phyloP scores from a whole-genome alignment of 2,113 vertebrate genomes.

The Amazona guildingii region DNA sequence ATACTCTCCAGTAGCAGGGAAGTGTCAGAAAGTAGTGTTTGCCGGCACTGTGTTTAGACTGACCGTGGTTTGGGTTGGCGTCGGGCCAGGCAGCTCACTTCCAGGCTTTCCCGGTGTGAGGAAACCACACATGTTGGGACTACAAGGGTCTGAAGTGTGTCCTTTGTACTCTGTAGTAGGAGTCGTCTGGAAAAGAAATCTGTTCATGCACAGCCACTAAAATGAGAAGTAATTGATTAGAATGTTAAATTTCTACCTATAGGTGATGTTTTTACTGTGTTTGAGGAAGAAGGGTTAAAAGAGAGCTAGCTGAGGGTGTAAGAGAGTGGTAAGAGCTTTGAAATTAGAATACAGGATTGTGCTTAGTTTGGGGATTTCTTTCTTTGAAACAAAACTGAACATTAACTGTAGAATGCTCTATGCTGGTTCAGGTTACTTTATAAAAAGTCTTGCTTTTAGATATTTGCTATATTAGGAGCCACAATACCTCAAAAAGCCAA shows the following conservation, averaged over 20 bases:
- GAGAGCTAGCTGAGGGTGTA: neutral
- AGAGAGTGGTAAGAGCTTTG: neutral
- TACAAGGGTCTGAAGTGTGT: conserved; percentile 58
- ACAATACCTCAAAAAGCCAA: neutral
- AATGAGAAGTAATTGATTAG: neutral
- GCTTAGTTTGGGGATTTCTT: neutral
- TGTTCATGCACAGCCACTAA: neutral
- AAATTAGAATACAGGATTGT: neutral
- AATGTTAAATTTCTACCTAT: neutral
- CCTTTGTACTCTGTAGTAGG: conserved; percentile 54
- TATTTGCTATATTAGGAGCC: neutral
- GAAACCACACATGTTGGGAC: conserved; percentile 65
- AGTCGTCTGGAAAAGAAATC: neutral
- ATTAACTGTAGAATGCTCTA: neutral
- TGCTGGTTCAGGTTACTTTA: neutral
- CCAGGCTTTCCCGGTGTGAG: conserved; percentile 41
- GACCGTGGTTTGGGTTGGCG: conserved; percentile 67
- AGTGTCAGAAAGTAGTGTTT: conserved; percentile 57
- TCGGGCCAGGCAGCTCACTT: conserved; percentile 30
- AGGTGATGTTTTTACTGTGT: neutral
- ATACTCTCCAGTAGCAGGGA: conserved; percentile 59
- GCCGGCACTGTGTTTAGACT: conserved; percentile 63
- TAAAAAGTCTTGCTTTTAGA: neutral
- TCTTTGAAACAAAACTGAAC: neutral
- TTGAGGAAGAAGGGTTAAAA: neutral